phyloP scores from a whole-genome alignment of 2,888 invertebrate genomes.

The Drosophila pseudotakahashii region DNA sequence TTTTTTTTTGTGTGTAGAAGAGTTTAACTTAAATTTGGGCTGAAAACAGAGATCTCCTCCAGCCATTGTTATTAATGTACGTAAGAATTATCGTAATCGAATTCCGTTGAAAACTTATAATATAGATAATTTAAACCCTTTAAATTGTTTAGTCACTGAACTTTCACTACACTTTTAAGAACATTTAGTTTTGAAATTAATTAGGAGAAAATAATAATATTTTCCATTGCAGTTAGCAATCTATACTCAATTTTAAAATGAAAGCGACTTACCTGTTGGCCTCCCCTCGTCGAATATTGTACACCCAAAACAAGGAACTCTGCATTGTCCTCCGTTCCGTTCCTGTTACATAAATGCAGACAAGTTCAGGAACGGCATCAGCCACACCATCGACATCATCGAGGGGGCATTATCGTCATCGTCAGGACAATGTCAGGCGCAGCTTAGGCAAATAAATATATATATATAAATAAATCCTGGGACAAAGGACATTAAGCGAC shows the following conservation, averaged over 20 bases:
- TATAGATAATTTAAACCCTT: too few relatives aligned
- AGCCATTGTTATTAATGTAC: too few relatives aligned
- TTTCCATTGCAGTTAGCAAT: neutral
- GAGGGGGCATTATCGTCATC: constrained; percentile 40
- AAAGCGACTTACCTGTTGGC: neutral
- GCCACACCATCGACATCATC: constrained; percentile 21
- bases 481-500: constrained; percentile 75
- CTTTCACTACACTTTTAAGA: too few relatives aligned
- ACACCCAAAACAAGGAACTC: constrained; percentile 8
- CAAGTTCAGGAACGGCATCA: constrained; percentile 28
- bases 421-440: constrained; percentile 73
- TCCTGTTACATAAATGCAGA: constrained; percentile 65
- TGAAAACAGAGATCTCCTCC: too few relatives aligned
- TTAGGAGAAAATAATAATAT: too few relatives aligned
- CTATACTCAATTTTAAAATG: too few relatives aligned
- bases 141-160: too few relatives aligned
- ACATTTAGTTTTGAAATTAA: too few relatives aligned
- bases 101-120: too few relatives aligned
- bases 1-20: too few relatives aligned
- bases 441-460: constrained; percentile 74
- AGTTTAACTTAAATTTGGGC: too few relatives aligned
- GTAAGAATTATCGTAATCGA: too few relatives aligned
- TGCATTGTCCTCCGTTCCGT: constrained; percentile 9
- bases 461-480: constrained; percentile 58
- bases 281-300: constrained; percentile 8